Conservation (phyloP, 2,113 vertebrate genomes). For the Calidris pugnax region DNA sequence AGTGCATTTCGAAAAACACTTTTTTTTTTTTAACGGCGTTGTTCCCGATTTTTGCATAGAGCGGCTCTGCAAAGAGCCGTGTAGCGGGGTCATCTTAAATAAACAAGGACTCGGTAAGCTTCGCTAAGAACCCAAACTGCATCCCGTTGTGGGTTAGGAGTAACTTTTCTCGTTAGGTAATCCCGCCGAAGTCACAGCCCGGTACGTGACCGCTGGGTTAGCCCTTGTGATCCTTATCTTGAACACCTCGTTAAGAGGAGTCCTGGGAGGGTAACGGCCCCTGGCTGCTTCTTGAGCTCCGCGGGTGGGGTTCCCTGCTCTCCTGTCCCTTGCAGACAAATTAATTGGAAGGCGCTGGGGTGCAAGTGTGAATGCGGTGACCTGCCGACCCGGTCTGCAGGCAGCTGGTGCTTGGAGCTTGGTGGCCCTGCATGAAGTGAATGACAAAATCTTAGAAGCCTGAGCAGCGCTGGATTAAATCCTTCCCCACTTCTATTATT, state of each 20-base stretch:
- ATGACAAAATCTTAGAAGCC: not conserved
- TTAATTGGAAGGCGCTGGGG: fast-evolving
- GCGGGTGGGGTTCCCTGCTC: fast-evolving
- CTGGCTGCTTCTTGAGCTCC: too few relatives aligned
- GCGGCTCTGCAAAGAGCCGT: not conserved
- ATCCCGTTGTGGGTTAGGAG: not conserved
- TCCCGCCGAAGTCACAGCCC: fast-evolving
- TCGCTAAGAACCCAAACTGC: not conserved
- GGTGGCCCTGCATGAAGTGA: fast-evolving
- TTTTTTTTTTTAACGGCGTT: not conserved
- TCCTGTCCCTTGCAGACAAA: fast-evolving
- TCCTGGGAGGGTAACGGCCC: too few relatives aligned
- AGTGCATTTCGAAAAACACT: not conserved
- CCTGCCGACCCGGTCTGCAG: not conserved
- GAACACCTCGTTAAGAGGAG: too few relatives aligned
- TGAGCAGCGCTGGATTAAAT: not conserved
- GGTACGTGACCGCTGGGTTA: not conserved
- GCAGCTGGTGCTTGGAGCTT: fast-evolving
- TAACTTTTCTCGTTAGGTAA: not conserved
- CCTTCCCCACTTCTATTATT: fast-evolving
- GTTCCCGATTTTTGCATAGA: fast-evolving
- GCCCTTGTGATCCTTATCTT: not conserved
- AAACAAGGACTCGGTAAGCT: fast-evolving
- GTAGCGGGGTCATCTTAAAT: not conserved
- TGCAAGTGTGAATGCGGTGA: fast-evolving